Conservation (phyloP, 2,113 vertebrate genomes). For the Vombatus ursinus region DNA sequence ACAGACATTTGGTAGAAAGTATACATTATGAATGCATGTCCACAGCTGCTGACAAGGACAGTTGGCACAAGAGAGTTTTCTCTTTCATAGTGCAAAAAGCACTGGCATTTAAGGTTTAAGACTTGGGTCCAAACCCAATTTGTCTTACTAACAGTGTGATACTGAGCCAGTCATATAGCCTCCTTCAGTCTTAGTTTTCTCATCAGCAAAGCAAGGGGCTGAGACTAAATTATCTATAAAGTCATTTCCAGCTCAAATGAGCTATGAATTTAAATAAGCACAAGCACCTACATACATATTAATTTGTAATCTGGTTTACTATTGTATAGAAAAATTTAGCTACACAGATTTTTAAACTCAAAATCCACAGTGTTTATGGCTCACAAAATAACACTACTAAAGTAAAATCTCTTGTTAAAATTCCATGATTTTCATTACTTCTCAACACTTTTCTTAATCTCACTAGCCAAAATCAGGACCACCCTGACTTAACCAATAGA, state of each 20-base stretch:
- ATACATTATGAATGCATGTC: not conserved
- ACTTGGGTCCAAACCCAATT: not conserved
- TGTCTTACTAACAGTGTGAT: not conserved
- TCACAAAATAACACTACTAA: not conserved
- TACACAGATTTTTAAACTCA: not conserved
- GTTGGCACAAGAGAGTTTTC: not conserved
- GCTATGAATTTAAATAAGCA: not conserved
- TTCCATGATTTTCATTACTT: not conserved
- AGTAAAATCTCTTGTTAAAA: not conserved
- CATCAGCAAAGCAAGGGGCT: not conserved
- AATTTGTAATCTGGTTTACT: constrained; percentile 16
- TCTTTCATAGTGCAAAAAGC: not conserved
- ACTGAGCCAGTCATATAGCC: not conserved
- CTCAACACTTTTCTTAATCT: not conserved
- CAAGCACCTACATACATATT: not conserved
- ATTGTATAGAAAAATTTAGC: not conserved
- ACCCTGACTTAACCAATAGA: not conserved
- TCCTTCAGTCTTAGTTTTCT: not conserved
- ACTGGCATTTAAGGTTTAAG: not conserved
- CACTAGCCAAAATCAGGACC: not conserved
- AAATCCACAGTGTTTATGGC: not conserved
- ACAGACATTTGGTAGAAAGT: not conserved
- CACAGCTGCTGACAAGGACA: not conserved
- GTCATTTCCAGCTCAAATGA: not conserved
- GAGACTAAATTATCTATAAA: not conserved